A percentile compares a stretch with the other conserved stretches of the same genome.
phyloP scores from a whole-genome alignment of 2,797 vertebrate species.

The Macrochelys suwanniensis region DNA sequence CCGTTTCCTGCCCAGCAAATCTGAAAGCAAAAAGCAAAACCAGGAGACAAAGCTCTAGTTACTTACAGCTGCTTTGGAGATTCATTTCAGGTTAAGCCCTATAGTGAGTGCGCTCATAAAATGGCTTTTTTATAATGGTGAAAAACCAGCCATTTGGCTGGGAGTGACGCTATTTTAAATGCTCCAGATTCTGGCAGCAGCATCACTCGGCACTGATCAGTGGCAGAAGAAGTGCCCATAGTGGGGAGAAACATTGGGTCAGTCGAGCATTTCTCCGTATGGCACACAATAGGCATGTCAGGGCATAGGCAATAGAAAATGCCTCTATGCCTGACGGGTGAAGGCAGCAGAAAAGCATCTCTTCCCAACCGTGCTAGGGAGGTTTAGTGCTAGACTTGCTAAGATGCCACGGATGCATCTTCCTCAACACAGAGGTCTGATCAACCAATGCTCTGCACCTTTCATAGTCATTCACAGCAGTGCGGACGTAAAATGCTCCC shows the following conservation, averaged over 20 bases:
- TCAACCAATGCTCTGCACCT: neutral
- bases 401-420: neutral
- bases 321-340: neutral
- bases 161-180: neutral
- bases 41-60: neutral
- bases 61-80: neutral
- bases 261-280: neutral
- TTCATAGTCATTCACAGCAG: neutral
- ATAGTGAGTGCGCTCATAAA: neutral
- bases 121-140: neutral
- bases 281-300: neutral
- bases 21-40: neutral
- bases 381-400: too few species aligned
- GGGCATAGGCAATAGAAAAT: neutral
- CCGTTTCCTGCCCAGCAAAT: neutral
- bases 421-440: neutral
- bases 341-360: neutral
- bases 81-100: neutral
- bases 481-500: neutral
- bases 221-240: neutral
- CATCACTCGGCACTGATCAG: neutral
- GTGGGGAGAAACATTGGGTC: neutral
- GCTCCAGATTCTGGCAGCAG: neutral
- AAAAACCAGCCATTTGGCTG: neutral
- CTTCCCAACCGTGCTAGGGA: neutral